phyloP scores from a whole-genome alignment of 2,888 invertebrate species.

The Athalia rosae region DNA sequence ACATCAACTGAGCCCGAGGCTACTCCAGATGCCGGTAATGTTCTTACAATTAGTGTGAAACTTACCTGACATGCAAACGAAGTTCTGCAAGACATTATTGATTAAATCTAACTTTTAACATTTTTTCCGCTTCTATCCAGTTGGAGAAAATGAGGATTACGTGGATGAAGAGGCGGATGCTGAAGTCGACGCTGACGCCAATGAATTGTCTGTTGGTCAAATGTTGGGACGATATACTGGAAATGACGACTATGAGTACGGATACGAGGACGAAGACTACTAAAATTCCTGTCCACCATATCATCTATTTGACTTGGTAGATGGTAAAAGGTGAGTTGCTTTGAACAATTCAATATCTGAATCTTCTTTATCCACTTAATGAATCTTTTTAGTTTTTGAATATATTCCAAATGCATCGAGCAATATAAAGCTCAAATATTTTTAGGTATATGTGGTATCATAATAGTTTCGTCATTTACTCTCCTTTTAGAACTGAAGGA shows the following conservation, averaged over 20 bases:
- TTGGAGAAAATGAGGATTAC: conserved; percentile 29
- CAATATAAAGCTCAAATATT: too few species aligned
- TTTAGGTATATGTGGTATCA: too few species aligned
- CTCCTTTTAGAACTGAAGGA: too few species aligned
- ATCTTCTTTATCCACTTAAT: too few species aligned
- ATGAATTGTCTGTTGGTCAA: conserved; percentile 67
- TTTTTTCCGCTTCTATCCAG: not conserved
- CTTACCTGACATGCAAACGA: not conserved
- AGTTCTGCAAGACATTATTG: not conserved
- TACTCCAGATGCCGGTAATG: conserved; percentile 20
- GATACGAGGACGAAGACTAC: conserved; percentile 80
- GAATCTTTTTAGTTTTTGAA: too few species aligned
- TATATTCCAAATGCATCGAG: too few species aligned
- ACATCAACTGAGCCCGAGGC: not conserved
- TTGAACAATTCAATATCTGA: too few species aligned
- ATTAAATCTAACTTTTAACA: not conserved
- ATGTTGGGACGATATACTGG: conserved; percentile 76
- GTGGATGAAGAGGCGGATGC: conserved; percentile 62
- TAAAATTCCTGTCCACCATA: conserved; percentile 57
- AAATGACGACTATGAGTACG: conserved; percentile 81
- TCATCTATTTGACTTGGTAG: not conserved
- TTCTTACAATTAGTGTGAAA: not conserved
- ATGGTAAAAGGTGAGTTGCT: too few species aligned
- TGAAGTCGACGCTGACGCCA: conserved; percentile 61
- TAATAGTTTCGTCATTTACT: too few species aligned